Conservation (phyloP, 37 sponge, comb jelly and placozoan species). For the Haliclona indistincta region DNA sequence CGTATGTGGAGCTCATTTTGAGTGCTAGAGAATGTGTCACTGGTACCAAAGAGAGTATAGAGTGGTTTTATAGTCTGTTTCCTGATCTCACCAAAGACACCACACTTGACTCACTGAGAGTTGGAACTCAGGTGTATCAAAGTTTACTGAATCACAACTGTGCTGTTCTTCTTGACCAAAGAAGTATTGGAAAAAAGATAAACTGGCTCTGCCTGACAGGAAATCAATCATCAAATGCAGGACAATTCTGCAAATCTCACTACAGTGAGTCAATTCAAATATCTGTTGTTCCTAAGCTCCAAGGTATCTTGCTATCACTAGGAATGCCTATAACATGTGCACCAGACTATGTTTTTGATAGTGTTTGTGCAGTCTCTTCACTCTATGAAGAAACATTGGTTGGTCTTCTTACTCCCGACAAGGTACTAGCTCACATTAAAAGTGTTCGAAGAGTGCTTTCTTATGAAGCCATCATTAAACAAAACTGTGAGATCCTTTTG, state of each 20-base stretch:
- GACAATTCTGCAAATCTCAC: conserved; percentile 5
- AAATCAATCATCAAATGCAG: too few relatives aligned
- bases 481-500: conserved; percentile 8
- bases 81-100: conserved; percentile 4
- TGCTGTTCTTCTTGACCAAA: conserved; percentile 6
- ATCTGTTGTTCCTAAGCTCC: neutral
- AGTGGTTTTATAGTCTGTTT: conserved; percentile 51
- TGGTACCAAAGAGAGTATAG: neutral
- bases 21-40: conserved; percentile 7
- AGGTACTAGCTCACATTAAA: conserved; percentile 17
- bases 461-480: neutral
- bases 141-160: neutral
- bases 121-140: neutral
- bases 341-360: neutral
- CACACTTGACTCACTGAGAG: neutral
- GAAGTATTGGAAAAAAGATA: neutral
- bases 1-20: conserved; percentile 46
- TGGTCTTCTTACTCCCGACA: conserved; percentile 1
- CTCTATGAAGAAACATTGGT: neutral
- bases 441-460: neutral
- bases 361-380: neutral
- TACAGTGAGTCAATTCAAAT: too few relatives aligned
- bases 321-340: conserved; percentile 32
- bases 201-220: neutral
- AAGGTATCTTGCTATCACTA: conserved; percentile 7